A percentile compares a stretch with the other conserved stretches of the same genome.
Conservation (phyloP, 2,888 invertebrate species). For the Phania funesta region DNA sequence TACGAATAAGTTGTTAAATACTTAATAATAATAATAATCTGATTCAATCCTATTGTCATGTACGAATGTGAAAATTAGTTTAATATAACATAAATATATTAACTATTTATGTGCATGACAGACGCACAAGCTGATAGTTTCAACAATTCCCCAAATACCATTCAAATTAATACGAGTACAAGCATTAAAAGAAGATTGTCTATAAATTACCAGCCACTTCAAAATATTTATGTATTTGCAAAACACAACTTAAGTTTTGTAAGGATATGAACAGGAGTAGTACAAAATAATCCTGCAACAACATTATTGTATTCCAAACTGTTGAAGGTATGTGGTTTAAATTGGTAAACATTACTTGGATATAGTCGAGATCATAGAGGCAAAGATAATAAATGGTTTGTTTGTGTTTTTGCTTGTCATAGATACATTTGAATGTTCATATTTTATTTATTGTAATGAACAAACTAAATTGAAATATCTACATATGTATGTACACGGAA, state of each 20-base stretch:
- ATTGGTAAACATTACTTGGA: not conserved
- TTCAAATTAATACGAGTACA: slow-evolving; percentile 24
- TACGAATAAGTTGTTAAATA: too few relatives aligned
- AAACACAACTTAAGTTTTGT: not conserved
- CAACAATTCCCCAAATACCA: slow-evolving; percentile 42
- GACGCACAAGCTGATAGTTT: not conserved
- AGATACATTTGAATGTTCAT: not conserved
- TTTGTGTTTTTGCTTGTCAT: slow-evolving; percentile 7
- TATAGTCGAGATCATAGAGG: too few relatives aligned
- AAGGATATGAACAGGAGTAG: not conserved
- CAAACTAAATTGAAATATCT: too few relatives aligned
- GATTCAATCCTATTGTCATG: not conserved
- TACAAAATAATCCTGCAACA: not conserved
- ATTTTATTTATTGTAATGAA: slow-evolving; percentile 11
- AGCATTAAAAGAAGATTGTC: slow-evolving; percentile 8
- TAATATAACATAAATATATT: not conserved
- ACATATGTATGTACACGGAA: too few relatives aligned
- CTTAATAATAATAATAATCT: slow-evolving; percentile 5
- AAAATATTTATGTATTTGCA: slow-evolving; percentile 13
- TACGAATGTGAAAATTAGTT: slow-evolving; percentile 14
- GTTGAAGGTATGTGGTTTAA: not conserved
- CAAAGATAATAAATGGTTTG: not conserved
- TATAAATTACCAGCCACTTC: slow-evolving; percentile 11
- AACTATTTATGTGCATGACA: not conserved
- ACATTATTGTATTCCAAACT: not conserved